A percentile compares a stretch with the other conserved stretches of the same genome.
Evolutionary conservation across 2,888 invertebrate species (phyloP).

Genomic region (Leucozona laternaria): DNA sequence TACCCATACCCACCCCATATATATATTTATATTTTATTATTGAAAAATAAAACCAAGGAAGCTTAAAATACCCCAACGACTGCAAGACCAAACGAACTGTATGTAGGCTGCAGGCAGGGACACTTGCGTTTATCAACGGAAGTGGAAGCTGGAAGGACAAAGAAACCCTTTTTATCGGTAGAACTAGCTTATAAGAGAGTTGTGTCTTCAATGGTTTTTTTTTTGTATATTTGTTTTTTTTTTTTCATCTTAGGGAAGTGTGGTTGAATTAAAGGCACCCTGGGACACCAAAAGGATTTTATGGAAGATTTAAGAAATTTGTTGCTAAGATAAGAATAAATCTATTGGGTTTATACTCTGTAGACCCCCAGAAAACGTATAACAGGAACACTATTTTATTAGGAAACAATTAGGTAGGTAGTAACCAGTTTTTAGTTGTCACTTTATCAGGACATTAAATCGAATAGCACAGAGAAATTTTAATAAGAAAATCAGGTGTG

Average conservation of each 20-base stretch:
- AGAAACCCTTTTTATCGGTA: constrained; percentile 67
- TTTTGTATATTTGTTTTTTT: no score
- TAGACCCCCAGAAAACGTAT: background rate
- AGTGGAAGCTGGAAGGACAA: constrained; percentile 66
- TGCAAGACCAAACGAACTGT: constrained; percentile 36
- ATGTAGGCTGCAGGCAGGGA: constrained; percentile 37
- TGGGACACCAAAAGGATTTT: constrained; percentile 61
- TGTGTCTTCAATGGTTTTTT: constrained; percentile 26
- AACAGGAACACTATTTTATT: constrained; percentile 18
- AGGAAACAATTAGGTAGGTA: constrained; percentile 6
- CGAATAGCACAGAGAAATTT: background rate
- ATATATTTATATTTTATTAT: constrained; percentile 51
- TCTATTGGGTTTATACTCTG: constrained; percentile 9
- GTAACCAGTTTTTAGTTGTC: background rate
- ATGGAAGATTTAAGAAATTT: constrained; percentile 67
- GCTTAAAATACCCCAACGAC: constrained; percentile 62
- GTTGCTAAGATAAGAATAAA: constrained; percentile 28
- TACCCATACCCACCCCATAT: background rate
- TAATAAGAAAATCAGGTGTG: background rate
- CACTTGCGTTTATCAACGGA: constrained; percentile 68
- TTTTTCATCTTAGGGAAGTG: constrained; percentile 3
- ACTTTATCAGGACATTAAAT: background rate
- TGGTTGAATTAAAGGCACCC: constrained; percentile 35
- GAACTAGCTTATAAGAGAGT: constrained; percentile 56
- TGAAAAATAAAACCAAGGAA: constrained; percentile 57